Base-by-base conservation (phyloP, 1,140 invertebrate genomes). In the Camponotus floridanus region DNA sequence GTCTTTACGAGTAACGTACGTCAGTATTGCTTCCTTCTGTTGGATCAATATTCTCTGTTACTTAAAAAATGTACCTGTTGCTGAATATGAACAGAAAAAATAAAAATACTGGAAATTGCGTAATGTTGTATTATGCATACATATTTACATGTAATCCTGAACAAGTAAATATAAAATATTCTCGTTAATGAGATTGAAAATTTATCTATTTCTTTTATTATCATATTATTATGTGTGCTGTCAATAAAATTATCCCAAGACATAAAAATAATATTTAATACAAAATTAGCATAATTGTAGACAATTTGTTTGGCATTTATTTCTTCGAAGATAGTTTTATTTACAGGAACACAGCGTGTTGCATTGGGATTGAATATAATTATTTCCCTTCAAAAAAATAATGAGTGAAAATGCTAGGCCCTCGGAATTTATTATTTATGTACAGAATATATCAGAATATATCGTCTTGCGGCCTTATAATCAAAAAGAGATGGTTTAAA, bases 41-140 rank as follows among this genome's bases (percentile, higher is more conserved):
- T 98, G 97, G 97, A 97, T 97, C 26, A 98, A 98, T 90, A 97
- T 98, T 85, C 92, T 98, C 1, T 97, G 97, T 89, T 97, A 97
- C 90, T 96, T 97, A 65, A 98, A 98, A 93, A 93, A 97, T 79
- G 95, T 96, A 87, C 96, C 95, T 76, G 91, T 94, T 61, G 51
- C 85, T 51, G 36, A 84, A 45, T 33, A 42, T 3, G 15, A 61
- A 36, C n/a, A 78, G 8, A 78, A 6, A 45, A 79, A 33, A 39
- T 55, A 51, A 79, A 26, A 89, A 11, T 57, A 61, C 3, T 88
- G 21, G 79, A 26, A 55, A 33, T 26, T 7, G 9, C 36, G 13
- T 26, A 26, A 26, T 26, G 26, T 26, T 26, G 26, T 26, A 26
- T 31, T 26, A 45, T 62, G 55, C 9, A 67, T 59, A 26, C 15